phyloP scores from a whole-genome alignment of 2,113 vertebrate species.

The Tricholaema leucomelas region DNA sequence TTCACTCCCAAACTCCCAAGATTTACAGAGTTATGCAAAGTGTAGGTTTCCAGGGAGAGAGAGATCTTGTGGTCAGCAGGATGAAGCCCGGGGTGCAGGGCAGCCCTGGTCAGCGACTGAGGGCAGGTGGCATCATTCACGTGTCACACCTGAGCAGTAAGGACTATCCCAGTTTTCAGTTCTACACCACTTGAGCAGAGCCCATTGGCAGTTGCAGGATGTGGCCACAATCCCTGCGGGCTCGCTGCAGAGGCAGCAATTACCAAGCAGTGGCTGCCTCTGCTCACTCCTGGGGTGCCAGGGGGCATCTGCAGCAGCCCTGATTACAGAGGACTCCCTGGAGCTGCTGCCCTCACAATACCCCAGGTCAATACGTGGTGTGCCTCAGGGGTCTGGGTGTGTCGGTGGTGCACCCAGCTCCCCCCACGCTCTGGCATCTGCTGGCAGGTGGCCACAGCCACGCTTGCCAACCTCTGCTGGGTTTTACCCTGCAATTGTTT shows the following conservation, averaged over 20 bases:
- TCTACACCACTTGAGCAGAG: accelerated
- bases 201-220: neutral
- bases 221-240: neutral
- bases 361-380: accelerated
- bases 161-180: accelerated
- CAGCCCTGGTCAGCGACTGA: accelerated
- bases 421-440: neutral
- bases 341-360: too few species aligned
- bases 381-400: accelerated
- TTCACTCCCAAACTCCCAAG: accelerated
- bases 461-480: neutral
- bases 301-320: neutral
- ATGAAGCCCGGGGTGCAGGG: neutral
- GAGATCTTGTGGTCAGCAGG: neutral
- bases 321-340: neutral
- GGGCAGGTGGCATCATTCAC: accelerated
- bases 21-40: neutral
- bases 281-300: accelerated
- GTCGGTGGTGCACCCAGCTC: accelerated
- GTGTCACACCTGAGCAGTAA: accelerated
- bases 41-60: neutral
- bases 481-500: slow-evolving; percentile 30
- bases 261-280: accelerated
- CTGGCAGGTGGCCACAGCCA: neutral
- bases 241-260: accelerated